phyloP scores from a whole-genome alignment of 2,113 vertebrate genomes.

The Fregetta grallaria region DNA sequence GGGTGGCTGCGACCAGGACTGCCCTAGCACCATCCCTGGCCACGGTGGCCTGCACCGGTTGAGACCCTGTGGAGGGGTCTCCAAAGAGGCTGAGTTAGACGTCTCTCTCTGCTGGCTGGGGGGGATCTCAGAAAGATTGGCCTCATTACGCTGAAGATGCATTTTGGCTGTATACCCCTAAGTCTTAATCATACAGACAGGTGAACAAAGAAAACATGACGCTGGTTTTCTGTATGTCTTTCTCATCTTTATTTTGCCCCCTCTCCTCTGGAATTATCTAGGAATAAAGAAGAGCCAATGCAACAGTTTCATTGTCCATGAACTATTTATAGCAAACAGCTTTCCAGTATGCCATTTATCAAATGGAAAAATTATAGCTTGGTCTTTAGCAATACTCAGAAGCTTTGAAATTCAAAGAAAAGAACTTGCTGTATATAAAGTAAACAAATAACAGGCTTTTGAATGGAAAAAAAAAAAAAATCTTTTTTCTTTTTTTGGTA shows the following conservation, averaged over 20 bases:
- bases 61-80: not conserved
- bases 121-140: not conserved
- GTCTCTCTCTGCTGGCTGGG: not conserved
- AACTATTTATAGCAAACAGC: not conserved
- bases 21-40: not conserved
- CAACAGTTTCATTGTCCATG: not conserved
- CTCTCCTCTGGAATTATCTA: not conserved
- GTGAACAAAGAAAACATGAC: not conserved
- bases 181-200: not conserved
- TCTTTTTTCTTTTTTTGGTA: no score
- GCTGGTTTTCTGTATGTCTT: not conserved
- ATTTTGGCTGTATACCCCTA: not conserved
- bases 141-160: not conserved
- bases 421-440: not conserved
- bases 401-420: conserved; percentile 1
- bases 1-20: not conserved
- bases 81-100: not conserved
- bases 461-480: not conserved
- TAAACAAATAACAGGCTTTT: not conserved
- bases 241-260: rapidly evolving
- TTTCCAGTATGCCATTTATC: not conserved
- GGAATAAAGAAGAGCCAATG: not conserved
- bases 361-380: not conserved
- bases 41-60: rapidly evolving
- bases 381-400: not conserved